These are phyloP conservation scores for Azorinus chamasolen DNA, from an alignment of 2,888 invertebrate species.

Conservation along the genomic window DNA sequence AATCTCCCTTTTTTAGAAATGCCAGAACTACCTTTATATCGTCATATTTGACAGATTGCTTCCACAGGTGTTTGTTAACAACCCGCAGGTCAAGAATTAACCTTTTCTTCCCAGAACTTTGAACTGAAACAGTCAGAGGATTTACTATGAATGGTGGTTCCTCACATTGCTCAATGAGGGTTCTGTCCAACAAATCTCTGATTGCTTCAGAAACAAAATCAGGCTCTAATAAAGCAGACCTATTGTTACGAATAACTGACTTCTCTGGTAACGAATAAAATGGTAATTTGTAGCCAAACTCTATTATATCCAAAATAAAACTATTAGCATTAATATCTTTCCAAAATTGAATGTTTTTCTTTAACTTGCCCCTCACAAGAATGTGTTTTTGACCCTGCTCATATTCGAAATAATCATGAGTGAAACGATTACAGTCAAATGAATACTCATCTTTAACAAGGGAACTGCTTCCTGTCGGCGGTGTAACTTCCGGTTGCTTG, in stretches of 20 bases:
- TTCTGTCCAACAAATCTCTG: constrained; percentile 24
- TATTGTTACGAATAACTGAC: constrained; percentile 12
- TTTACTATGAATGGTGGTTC: constrained; percentile 1
- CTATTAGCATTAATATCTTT: constrained; percentile 13
- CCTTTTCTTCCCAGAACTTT: constrained; percentile 22
- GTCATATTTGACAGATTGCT: no score
- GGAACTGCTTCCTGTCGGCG: background rate
- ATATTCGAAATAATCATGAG: constrained; percentile 50
- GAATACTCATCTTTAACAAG: constrained; percentile 43
- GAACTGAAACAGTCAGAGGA: constrained; percentile 23
- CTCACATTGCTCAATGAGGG: constrained; percentile 12
- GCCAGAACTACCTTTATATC: no score
- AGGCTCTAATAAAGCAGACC: constrained; percentile 17
- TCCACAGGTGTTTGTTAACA: constrained; percentile 11
- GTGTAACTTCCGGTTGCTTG: constrained; percentile 3
- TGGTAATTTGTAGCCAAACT: constrained; percentile 30
- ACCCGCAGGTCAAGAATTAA: constrained; percentile 11
- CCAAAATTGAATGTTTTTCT: constrained; percentile 29
- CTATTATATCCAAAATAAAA: constrained; percentile 26
- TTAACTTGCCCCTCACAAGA: constrained; percentile 36
- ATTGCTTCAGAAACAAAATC: constrained; percentile 35
- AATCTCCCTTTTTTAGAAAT: background rate
- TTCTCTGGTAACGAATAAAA: constrained; percentile 22
- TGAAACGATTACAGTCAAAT: constrained; percentile 18
- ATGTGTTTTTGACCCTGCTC: constrained; percentile 43